Base-by-base conservation (phyloP, 2,113 vertebrate species). In the Romanogobio albipinnatus region DNA sequence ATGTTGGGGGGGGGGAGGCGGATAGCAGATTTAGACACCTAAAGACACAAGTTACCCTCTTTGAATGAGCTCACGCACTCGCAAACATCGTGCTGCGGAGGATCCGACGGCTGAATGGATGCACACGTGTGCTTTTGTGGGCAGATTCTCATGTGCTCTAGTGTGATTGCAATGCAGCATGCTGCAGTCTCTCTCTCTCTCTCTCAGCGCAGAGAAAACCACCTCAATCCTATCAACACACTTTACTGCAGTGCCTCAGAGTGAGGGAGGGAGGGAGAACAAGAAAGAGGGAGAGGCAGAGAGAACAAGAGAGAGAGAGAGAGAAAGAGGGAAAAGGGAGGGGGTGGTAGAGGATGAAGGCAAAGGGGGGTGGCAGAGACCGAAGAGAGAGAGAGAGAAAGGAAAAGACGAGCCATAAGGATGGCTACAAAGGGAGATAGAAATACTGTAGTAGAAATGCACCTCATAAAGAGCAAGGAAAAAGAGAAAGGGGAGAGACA, bases 111-210 rank as follows among this genome's bases (percentile, higher is more conserved):
- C 47, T 83, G 73, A 75, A 80, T 68, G 47, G 47, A 79, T 77
- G 11, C 84, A 75, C 33, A 22, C 85, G 36, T 84, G n/a, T 68
- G 45, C 29, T n/a, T 88, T 83, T 88, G 84, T 88, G 84, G 51
- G 2, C 83, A 81, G 86, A 68, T 91, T 89, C 90, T 84, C 85
- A 51, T 91, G 90, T 88, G 87, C 87, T 87, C 90, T 87, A 90
- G 95, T 95, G 85, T 90, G 91, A 84, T 92, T 86, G 61, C 95
- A 93, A 85, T 95, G 96, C 71, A 96, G 96, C 93, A 94, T 95
- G 95, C 94, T 93, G 81, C 95, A 96, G 91, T 94, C 95, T 61
- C 94, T 92, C 83, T 92, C 93, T 91, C 94, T 93, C 88, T 90
- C 90, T 88, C 86, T 58, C 83, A 82, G 86, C 62, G 84, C 62